Base-by-base conservation (phyloP, 1,140 invertebrate genomes). In the Drosophila nikananu region DNA sequence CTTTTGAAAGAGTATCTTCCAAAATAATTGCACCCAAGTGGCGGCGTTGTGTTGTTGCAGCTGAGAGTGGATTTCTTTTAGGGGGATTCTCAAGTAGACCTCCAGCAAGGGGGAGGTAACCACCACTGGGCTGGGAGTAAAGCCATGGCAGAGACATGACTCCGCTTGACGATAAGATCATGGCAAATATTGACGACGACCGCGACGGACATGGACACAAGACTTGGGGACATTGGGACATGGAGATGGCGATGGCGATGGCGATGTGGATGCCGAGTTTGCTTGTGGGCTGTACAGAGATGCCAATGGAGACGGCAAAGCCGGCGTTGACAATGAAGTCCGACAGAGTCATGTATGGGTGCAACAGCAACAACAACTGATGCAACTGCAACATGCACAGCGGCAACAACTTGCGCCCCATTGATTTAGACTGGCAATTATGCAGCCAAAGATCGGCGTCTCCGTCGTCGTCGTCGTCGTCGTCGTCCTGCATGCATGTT, bases 21-120 rank as follows among this genome's bases (percentile, higher is more conserved):
- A 89, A 87, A 87, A 89, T 89, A 90, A 89, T 89, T 89, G 81
- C 84, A 77, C 86, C 84, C 84, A 81, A 89, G 81, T 83, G 84
- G 59, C 62, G 70, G 71, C 58, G n/a, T n/a, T n/a, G n/a, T 48
- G 70, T 30, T 44, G 68, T 49, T 77, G 54, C 19, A 27, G 27
- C 23, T 35, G 21, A 46, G 35, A 37, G 35, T 13, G 30, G 21
- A 5, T 46, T 21, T 48, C 10, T 25, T 48, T 48, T 17, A 21
- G 51, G 54, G 42, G 37, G 35, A 57, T 57, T 39, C 54, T 57
- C 35, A 57, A 57, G 54, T 39, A 57, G 54, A 57, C 35, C 25
- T 25, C 15, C 32, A 71, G 17, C 10, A 57, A 27, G 23, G 65
- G 21, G 39, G 54, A 23, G 55, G 46, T 25, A 49, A 37, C 30